Conservation (phyloP, 2,113 vertebrate genomes). For the Solenodon paradoxus region DNA sequence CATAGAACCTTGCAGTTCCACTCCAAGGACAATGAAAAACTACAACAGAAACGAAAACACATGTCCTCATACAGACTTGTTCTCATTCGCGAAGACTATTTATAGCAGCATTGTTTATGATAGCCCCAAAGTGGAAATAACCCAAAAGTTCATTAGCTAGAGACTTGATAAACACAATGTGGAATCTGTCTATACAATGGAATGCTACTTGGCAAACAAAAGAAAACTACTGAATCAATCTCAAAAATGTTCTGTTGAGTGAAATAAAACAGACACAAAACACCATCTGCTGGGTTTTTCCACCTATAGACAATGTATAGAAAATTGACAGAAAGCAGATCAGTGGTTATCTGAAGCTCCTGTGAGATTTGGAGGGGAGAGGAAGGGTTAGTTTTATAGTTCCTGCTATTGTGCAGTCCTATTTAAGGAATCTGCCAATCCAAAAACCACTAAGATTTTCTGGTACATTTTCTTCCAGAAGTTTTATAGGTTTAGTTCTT, state of each 20-base stretch:
- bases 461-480: too few species aligned
- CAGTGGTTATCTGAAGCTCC: not conserved
- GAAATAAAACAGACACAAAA: not conserved
- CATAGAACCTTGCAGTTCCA: not conserved
- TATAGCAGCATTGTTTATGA: not conserved
- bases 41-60: not conserved
- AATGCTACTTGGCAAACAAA: not conserved
- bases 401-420: not conserved
- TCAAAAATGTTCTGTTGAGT: not conserved
- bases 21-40: not conserved
- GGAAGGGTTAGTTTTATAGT: not conserved
- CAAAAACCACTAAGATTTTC: not conserved
- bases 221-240: not conserved
- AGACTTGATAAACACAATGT: not conserved
- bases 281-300: not conserved
- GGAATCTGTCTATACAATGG: not conserved
- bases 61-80: not conserved
- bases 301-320: not conserved
- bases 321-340: not conserved
- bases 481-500: too few species aligned
- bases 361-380: not conserved
- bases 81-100: not conserved
- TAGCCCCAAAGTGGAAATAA: too few species aligned
- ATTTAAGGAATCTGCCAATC: not conserved
- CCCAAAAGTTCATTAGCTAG: not conserved